Evolutionary conservation across 2,797 vertebrate genomes (phyloP).

Genomic region (Myotis pilosus): DNA sequence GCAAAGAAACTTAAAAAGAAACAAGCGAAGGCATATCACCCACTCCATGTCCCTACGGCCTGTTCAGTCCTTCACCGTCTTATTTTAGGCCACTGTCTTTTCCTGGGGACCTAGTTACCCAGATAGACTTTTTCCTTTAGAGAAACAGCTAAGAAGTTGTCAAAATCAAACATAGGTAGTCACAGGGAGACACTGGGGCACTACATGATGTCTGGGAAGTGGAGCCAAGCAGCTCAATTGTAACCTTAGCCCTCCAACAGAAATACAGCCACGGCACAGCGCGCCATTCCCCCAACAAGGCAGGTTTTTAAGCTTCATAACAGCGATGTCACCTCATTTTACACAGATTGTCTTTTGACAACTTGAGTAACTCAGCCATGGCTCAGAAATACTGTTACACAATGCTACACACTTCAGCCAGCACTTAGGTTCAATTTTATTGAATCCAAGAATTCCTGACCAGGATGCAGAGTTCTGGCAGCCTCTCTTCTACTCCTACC

Average conservation of each 20-base stretch:
- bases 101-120: not conserved
- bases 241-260: not conserved
- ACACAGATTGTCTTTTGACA: not conserved
- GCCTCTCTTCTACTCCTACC: conserved; percentile 16
- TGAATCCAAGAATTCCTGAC: conserved; percentile 38
- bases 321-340: not conserved
- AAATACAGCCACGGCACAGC: not conserved
- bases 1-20: not conserved
- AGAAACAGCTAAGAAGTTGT: not conserved
- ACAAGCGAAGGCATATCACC: not conserved
- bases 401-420: conserved; percentile 5
- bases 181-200: not conserved
- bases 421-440: conserved; percentile 27
- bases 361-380: not conserved
- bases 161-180: not conserved
- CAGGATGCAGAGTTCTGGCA: not conserved
- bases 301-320: not conserved
- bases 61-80: not conserved
- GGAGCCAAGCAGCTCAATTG: not conserved
- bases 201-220: not conserved
- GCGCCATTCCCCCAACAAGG: not conserved
- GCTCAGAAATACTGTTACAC: conserved; percentile 39
- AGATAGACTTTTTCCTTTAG: not conserved
- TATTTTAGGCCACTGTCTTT: not conserved
- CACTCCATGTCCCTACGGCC: not conserved